phyloP scores from a whole-genome alignment of 2,888 invertebrate species.

The Oligia latruncula region DNA sequence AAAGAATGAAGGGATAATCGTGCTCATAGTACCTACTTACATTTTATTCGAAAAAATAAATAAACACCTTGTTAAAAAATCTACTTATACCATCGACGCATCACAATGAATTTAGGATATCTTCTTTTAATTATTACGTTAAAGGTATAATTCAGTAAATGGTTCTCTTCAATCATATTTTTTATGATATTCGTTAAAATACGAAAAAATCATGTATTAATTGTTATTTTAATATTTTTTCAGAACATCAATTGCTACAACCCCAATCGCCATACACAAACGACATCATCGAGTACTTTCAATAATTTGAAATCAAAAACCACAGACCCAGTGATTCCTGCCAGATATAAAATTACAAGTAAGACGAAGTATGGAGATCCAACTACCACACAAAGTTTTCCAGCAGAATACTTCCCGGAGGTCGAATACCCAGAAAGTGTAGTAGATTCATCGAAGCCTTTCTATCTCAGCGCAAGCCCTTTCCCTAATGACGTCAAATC shows the following conservation, averaged over 20 bases:
- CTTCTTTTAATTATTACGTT: constrained; percentile 40
- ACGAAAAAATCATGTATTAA: not conserved
- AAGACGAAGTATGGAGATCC: constrained; percentile 53
- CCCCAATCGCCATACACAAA: constrained; percentile 54
- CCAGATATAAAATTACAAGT: constrained; percentile 63
- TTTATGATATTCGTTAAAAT: not conserved
- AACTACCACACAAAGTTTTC: constrained; percentile 33
- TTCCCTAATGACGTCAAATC: constrained; percentile 77
- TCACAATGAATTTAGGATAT: constrained; percentile 45
- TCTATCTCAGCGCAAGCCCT: constrained; percentile 73
- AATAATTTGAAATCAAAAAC: constrained; percentile 49
- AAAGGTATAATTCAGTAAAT: constrained; percentile 47
- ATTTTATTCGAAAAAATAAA: not conserved
- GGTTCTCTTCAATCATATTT: not conserved
- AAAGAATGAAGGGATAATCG: constrained; percentile 19
- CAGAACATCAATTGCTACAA: constrained; percentile 64
- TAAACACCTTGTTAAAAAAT: not conserved
- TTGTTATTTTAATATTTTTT: constrained; percentile 33
- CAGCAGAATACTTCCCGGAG: constrained; percentile 70
- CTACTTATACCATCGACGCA: not conserved
- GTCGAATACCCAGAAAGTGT: constrained; percentile 75
- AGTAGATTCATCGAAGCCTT: constrained; percentile 76
- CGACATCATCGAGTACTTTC: constrained; percentile 43
- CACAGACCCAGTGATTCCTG: constrained; percentile 62
- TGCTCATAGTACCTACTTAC: not conserved